A percentile compares a stretch with the other conserved stretches of the same genome.
Conservation (phyloP, 1,140 invertebrate genomes). For the Drosophila sp. region DNA sequence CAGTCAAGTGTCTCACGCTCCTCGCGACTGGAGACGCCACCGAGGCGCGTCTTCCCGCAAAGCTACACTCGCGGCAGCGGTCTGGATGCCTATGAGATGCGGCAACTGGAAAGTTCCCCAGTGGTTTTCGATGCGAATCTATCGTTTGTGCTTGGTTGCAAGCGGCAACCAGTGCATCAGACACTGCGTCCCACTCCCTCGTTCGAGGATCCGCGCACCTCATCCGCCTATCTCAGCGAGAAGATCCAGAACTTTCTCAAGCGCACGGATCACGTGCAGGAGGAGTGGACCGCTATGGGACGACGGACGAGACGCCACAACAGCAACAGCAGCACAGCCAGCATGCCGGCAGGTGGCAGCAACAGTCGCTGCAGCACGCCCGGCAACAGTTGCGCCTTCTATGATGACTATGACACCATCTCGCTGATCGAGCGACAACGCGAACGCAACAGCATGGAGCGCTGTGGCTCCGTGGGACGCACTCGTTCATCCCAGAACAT, state of each 20-base stretch:
- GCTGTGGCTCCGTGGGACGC: conserved; percentile 85
- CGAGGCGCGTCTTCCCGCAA: conserved; percentile 88
- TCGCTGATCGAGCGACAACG: conserved; percentile 80
- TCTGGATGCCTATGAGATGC: conserved; percentile 86
- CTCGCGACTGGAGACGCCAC: conserved; percentile 83
- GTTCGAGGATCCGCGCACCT: conserved; percentile 89
- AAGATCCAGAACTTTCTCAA: conserved; percentile 92
- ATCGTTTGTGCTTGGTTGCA: conserved; percentile 91
- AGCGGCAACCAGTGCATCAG: conserved; percentile 88
- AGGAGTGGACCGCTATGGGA: conserved; percentile 89
- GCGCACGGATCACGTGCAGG: conserved; percentile 93
- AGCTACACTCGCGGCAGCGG: conserved; percentile 85
- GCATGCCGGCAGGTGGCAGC: conserved; percentile 57
- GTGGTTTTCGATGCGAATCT: conserved; percentile 93
- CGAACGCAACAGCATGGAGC: conserved; percentile 77
- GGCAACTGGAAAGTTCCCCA: conserved; percentile 88
- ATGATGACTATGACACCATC: conserved; percentile 80
- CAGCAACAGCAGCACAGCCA: conserved; percentile 44
- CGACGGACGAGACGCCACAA: conserved; percentile 83
- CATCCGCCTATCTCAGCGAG: conserved; percentile 89
- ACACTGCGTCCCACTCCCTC: conserved; percentile 89
- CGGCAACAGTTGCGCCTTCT: conserved; percentile 57
- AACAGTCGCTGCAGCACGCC: conserved; percentile 74
- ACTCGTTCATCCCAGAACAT: conserved; percentile 92
- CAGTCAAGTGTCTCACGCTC: conserved; percentile 47